Evolutionary conservation across 37 sponge, comb jelly and placozoan species (phyloP).

Genomic region (Diacarnus erythraeanus): DNA sequence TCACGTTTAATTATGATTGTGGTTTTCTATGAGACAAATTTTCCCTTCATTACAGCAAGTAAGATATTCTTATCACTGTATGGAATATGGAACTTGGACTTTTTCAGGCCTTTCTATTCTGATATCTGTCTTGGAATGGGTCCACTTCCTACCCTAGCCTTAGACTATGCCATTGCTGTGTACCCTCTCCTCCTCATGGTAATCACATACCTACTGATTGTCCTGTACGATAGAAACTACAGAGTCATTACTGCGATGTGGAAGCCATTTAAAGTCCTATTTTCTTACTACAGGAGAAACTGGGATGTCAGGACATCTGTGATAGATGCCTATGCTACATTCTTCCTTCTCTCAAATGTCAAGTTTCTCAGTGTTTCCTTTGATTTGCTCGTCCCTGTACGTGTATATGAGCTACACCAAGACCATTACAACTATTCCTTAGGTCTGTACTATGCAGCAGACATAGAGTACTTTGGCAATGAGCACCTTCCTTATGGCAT

Average conservation of each 20-base stretch:
- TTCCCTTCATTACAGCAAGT: not conserved
- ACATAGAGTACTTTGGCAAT: conserved; percentile 2
- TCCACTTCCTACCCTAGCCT: not conserved
- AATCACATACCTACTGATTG: conserved; percentile 10
- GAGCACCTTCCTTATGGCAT: conserved; percentile 20
- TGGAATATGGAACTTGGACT: conserved; percentile 31
- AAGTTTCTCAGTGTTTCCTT: conserved; percentile 24
- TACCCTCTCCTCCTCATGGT: conserved; percentile 38
- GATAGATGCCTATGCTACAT: conserved; percentile 44
- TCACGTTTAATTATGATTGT: not conserved
- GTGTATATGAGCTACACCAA: not conserved
- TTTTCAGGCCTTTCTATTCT: conserved; percentile 3
- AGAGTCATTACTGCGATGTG: not conserved
- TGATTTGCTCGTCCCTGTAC: not conserved
- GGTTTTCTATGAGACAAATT: not conserved
- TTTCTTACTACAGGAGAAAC: not conserved
- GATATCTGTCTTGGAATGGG: not conserved
- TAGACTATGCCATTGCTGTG: conserved; percentile 43
- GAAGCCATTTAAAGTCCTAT: conserved; percentile 3
- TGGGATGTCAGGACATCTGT: conserved; percentile 28
- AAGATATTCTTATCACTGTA: not conserved
- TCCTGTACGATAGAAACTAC: not conserved
- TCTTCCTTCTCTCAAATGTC: conserved; percentile 59
- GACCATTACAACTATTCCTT: not conserved
- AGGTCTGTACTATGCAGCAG: not conserved